Evolutionary conservation across 2,888 invertebrate species (phyloP).

Genomic region (Megamerina dolium): DNA sequence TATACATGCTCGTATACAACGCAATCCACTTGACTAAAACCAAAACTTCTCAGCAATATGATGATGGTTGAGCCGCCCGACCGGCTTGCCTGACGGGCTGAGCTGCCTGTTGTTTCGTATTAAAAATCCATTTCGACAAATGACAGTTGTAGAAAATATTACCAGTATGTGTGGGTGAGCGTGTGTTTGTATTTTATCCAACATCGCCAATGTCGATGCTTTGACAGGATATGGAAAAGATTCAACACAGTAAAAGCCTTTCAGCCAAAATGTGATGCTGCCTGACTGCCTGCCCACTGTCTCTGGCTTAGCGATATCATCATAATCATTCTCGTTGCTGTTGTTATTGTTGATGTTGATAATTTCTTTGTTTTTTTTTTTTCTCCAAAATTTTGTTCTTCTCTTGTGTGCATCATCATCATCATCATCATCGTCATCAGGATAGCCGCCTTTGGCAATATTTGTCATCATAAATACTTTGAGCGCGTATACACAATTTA

Average conservation of each 20-base stretch:
- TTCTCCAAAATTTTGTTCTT: background rate
- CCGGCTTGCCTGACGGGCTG: no score
- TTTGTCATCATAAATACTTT: constrained; percentile 36
- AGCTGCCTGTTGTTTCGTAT: no score
- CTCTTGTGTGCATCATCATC: constrained; percentile 10
- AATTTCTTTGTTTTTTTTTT: constrained; percentile 25
- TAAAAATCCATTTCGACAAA: constrained; percentile 29
- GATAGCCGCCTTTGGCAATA: constrained; percentile 34
- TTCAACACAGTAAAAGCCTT: no score
- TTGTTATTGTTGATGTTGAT: constrained; percentile 21
- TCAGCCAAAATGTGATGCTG: no score
- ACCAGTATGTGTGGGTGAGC: background rate
- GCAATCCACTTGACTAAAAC: no score
- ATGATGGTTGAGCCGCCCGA: no score
- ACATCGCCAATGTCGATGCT: constrained; percentile 9
- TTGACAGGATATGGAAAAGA: constrained; percentile 22
- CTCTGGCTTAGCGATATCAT: no score
- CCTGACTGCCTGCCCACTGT: no score
- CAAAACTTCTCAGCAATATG: no score
- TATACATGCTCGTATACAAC: background rate
- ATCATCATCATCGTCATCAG: no score
- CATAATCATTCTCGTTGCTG: no score
- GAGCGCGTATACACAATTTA: constrained; percentile 13
- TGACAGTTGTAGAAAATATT: no score
- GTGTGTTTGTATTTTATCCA: background rate